Conservation (phyloP, 2,797 vertebrate genomes). For the Sebastes alutus region DNA sequence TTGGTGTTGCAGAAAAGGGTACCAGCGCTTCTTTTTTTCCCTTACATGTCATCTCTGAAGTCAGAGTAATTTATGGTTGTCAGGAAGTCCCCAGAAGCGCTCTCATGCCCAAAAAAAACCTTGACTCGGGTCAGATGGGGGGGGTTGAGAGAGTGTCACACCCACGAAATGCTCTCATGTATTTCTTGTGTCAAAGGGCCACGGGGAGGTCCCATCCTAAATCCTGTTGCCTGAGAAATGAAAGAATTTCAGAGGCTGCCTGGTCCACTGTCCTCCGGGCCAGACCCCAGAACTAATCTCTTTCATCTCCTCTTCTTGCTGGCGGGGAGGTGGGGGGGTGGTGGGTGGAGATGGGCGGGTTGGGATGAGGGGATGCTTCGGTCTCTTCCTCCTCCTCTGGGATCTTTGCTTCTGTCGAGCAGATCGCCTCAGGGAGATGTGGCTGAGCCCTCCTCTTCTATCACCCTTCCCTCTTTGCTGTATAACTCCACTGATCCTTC, state of each 20-base stretch:
- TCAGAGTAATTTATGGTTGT: constrained; percentile 59
- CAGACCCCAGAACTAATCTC: constrained; percentile 78
- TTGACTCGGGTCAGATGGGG: constrained; percentile 30
- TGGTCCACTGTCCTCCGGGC: constrained; percentile 74
- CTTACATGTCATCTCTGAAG: constrained; percentile 59
- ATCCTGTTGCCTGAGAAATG: constrained; percentile 71
- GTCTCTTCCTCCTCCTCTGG: constrained; percentile 44
- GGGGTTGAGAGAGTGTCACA: constrained; percentile 35
- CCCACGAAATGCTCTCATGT: constrained; percentile 53
- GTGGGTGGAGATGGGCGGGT: neutral
- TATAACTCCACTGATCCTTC: constrained; percentile 46
- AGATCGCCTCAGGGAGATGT: constrained; percentile 76
- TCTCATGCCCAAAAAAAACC: constrained; percentile 43
- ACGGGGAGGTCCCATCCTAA: constrained; percentile 67
- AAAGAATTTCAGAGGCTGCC: constrained; percentile 70
- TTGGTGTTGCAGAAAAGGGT: neutral
- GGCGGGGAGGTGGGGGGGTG: neutral
- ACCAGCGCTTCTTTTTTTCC: neutral
- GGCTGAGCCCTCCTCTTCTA: constrained; percentile 65
- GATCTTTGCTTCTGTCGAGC: constrained; percentile 67
- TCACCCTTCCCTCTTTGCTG: constrained; percentile 60
- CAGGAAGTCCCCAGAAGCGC: constrained; percentile 65
- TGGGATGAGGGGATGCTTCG: constrained; percentile 27
- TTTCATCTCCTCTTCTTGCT: constrained; percentile 71
- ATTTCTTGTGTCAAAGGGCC: constrained; percentile 67